Evolutionary conservation across 2,797 vertebrate species (phyloP).

Genomic region (Danio tinwini): DNA sequence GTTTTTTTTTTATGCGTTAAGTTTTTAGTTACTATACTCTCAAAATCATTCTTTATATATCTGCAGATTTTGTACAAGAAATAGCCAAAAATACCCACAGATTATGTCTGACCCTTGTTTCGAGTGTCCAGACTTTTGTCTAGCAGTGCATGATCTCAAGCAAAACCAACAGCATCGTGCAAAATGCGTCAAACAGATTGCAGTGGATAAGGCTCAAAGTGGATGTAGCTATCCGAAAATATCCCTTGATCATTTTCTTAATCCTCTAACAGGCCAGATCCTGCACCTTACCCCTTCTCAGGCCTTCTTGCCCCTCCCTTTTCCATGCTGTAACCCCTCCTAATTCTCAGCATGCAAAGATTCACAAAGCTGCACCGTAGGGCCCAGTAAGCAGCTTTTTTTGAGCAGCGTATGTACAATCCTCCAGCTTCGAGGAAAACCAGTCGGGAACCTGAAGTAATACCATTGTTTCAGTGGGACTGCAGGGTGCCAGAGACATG

Average conservation of each 20-base stretch:
- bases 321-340: slow-evolving; percentile 57
- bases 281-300: slow-evolving; percentile 52
- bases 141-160: neutral
- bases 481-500: slow-evolving; percentile 46
- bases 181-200: slow-evolving; percentile 63
- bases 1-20: no score
- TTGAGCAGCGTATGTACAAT: slow-evolving; percentile 55
- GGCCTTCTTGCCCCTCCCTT: slow-evolving; percentile 56
- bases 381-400: slow-evolving; percentile 63
- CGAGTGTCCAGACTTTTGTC: neutral
- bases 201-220: slow-evolving; percentile 67
- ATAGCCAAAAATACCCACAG: no score
- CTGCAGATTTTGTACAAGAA: no score
- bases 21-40: no score
- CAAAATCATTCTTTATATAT: no score
- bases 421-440: slow-evolving; percentile 50
- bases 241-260: slow-evolving; percentile 72
- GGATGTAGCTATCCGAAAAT: slow-evolving; percentile 66
- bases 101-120: no score
- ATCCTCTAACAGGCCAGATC: slow-evolving; percentile 76
- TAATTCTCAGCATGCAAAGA: slow-evolving; percentile 62
- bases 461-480: slow-evolving; percentile 55
- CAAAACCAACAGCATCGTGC: slow-evolving; percentile 17
- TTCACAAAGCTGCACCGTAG: slow-evolving; percentile 61
- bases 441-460: slow-evolving; percentile 46